Percentiles rank a stretch among this genome's conserved stretches.
These are phyloP conservation scores for Gorsachius goisagi DNA, from an alignment of 2,113 vertebrate genomes.

Conservation along the genomic window DNA sequence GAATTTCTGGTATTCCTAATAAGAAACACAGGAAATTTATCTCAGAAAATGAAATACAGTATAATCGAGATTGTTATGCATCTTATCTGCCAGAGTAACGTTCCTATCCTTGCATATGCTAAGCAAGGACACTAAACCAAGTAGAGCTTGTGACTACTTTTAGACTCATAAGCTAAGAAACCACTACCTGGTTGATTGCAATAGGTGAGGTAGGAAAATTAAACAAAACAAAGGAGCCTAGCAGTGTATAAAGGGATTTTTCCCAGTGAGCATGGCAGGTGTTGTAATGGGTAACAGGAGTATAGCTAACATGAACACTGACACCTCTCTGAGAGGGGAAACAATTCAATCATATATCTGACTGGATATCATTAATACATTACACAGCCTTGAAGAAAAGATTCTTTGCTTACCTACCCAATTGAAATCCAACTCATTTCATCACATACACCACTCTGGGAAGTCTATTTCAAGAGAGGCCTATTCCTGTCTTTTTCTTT, in stretches of 20 bases:
- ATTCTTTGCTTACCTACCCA: conserved; percentile 38
- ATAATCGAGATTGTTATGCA: background rate
- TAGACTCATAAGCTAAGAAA: background rate
- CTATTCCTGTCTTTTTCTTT: background rate
- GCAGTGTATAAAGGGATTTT: background rate
- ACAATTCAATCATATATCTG: conserved; percentile 63
- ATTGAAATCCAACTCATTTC: conserved; percentile 48
- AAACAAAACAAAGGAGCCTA: background rate
- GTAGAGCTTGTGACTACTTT: background rate
- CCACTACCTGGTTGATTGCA: background rate
- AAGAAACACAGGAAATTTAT: background rate
- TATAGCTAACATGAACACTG: background rate
- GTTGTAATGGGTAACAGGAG: background rate
- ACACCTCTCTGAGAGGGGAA: conserved; percentile 61
- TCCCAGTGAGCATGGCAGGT: background rate
- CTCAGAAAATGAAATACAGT: background rate
- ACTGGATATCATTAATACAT: conserved; percentile 63
- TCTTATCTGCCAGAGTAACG: background rate
- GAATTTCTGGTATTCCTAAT: background rate
- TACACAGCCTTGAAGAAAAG: conserved; percentile 51
- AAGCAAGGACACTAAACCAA: background rate
- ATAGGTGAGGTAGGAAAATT: background rate
- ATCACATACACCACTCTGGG: conserved; percentile 32
- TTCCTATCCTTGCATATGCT: background rate
- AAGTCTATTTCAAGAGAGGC: conserved; percentile 60